Evolutionary conservation across 2,797 vertebrate species (phyloP).

Genomic region (Petrocephalus sullivani): DNA sequence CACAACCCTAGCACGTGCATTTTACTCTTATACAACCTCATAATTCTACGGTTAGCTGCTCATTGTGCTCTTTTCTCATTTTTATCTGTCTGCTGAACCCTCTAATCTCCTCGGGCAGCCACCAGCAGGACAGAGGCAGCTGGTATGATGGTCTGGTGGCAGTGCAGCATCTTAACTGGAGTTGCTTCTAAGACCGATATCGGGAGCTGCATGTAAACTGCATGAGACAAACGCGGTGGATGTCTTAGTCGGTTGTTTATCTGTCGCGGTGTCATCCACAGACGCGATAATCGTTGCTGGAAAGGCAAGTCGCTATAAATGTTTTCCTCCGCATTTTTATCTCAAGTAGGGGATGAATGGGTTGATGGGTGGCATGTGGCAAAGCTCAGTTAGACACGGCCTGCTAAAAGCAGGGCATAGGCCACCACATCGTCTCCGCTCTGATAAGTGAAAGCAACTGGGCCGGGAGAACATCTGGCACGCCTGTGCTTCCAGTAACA

Average conservation of each 20-base stretch:
- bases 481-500: not conserved
- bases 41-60: not conserved
- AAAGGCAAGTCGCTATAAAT: conserved; percentile 53
- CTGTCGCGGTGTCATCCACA: conserved; percentile 37
- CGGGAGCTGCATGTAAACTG: conserved; percentile 6
- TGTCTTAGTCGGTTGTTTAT: conserved; percentile 24
- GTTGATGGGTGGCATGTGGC: conserved; percentile 60
- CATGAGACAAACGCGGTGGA: conserved; percentile 40
- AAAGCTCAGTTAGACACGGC: conserved; percentile 59
- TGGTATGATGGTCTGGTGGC: not conserved
- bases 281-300: conserved; percentile 64
- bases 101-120: not conserved
- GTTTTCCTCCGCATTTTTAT: conserved; percentile 27
- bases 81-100: conserved; percentile 17
- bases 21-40: not conserved
- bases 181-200: not conserved
- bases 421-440: conserved; percentile 45
- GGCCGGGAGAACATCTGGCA: conserved; percentile 24
- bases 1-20: not conserved
- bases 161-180: not conserved
- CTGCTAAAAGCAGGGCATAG: conserved; percentile 54
- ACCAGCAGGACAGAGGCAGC: not conserved
- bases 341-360: conserved; percentile 57
- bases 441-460: conserved; percentile 46
- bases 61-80: not conserved